Evolutionary conservation across 2,797 vertebrate genomes (phyloP).

Genomic region (Notamacropus eugenii): DNA sequence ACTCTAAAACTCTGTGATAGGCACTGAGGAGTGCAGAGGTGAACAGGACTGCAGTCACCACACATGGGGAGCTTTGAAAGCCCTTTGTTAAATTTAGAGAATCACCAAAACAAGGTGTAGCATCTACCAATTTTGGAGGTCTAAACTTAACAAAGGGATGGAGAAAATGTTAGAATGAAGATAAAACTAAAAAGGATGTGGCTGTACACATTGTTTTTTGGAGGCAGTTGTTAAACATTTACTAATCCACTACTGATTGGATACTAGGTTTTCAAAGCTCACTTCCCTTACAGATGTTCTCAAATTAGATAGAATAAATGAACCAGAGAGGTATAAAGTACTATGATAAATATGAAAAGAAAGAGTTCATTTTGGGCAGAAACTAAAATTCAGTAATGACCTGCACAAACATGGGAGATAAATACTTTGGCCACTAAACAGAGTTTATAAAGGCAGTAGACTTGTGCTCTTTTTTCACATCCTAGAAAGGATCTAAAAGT

Average conservation of each 20-base stretch:
- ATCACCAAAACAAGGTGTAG: neutral
- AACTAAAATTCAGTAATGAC: constrained; percentile 4
- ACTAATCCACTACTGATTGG: neutral
- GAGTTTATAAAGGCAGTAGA: neutral
- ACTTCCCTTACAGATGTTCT: neutral
- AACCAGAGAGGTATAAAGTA: neutral
- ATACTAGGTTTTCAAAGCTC: neutral
- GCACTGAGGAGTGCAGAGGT: neutral
- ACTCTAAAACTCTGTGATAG: neutral
- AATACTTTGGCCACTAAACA: neutral
- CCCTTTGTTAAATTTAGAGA: neutral
- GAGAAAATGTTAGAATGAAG: neutral
- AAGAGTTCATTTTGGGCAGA: neutral
- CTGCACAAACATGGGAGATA: neutral
- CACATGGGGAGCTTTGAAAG: neutral
- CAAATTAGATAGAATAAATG: neutral
- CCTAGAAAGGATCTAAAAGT: neutral
- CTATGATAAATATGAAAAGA: neutral
- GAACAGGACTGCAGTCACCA: neutral
- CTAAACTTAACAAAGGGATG: neutral
- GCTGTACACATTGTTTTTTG: neutral
- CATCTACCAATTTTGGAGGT: neutral
- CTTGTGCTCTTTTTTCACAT: neutral
- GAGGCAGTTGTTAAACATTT: neutral
- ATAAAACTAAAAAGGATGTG: neutral